A percentile compares a stretch with the other conserved stretches of the same genome.
These are phyloP conservation scores for Sepiola atlantica DNA, from an alignment of 2,888 invertebrate species.

Conservation along the genomic window DNA sequence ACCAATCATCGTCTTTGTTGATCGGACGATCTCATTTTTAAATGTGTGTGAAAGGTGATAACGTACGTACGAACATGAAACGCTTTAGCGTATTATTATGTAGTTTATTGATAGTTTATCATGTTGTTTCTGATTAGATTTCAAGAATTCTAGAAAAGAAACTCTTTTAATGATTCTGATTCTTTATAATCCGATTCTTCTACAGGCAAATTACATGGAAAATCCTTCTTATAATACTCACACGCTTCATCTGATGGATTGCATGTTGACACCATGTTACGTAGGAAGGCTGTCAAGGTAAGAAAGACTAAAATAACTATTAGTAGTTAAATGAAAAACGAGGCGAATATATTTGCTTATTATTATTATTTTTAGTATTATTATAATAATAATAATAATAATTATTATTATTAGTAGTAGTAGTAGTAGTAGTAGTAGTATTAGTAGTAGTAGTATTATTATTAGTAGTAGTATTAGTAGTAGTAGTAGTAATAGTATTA, in stretches of 20 bases:
- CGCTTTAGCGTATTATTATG: not conserved
- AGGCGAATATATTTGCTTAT: not conserved
- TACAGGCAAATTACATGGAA: slow-evolving; percentile 70
- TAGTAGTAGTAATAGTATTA: too few relatives aligned
- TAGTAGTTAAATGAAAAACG: not conserved
- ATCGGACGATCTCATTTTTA: too few relatives aligned
- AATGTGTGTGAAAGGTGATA: too few relatives aligned
- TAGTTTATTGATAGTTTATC: not conserved
- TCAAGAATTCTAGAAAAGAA: not conserved
- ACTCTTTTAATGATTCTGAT: not conserved
- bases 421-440: too few relatives aligned
- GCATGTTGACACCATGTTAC: slow-evolving; percentile 65
- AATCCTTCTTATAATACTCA: slow-evolving; percentile 68
- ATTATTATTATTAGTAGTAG: too few relatives aligned
- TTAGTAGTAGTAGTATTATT: too few relatives aligned
- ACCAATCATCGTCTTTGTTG: too few relatives aligned
- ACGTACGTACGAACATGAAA: too few relatives aligned
- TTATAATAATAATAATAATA: too few relatives aligned
- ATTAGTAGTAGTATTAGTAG: too few relatives aligned
- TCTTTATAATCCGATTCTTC: slow-evolving; percentile 36
- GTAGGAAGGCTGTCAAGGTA: slow-evolving; percentile 63
- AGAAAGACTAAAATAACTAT: not conserved
- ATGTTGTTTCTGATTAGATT: not conserved
- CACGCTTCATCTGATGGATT: slow-evolving; percentile 71
- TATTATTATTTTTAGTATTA: too few relatives aligned